Evolutionary conservation across 1,140 invertebrate species (phyloP).

Genomic region (Pachyrhynchus sulphureomaculatus): DNA sequence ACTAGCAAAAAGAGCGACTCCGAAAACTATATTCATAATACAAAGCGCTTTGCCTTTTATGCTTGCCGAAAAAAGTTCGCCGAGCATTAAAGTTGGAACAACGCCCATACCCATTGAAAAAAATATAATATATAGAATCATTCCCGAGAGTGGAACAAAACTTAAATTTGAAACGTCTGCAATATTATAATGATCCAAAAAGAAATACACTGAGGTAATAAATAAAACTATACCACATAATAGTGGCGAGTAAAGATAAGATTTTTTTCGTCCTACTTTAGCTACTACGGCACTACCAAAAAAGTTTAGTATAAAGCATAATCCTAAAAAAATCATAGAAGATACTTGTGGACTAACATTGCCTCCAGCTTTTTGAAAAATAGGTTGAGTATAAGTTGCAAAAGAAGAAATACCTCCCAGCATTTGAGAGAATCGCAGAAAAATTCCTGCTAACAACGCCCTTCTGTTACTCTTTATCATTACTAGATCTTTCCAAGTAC

Average conservation of each 20-base stretch:
- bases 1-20: slow-evolving; percentile 42
- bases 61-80: slow-evolving; percentile 45
- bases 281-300: slow-evolving; percentile 60
- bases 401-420: slow-evolving; percentile 63
- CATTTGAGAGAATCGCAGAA: slow-evolving; percentile 62
- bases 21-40: slow-evolving; percentile 36
- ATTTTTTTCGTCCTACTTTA: slow-evolving; percentile 44
- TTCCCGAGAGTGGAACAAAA: slow-evolving; percentile 38
- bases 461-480: slow-evolving; percentile 51
- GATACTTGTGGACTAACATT: slow-evolving; percentile 63
- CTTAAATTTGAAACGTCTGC: slow-evolving; percentile 38
- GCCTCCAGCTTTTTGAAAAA: slow-evolving; percentile 55
- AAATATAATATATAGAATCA: slow-evolving; percentile 39
- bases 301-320: slow-evolving; percentile 65
- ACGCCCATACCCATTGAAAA: slow-evolving; percentile 42
- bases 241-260: slow-evolving; percentile 29
- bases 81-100: slow-evolving; percentile 42
- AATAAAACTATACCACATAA: slow-evolving; percentile 34
- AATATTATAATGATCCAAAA: slow-evolving; percentile 13
- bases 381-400: slow-evolving; percentile 62
- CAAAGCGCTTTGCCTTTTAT: slow-evolving; percentile 42
- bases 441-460: slow-evolving; percentile 49
- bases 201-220: slow-evolving; percentile 55
- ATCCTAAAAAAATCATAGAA: slow-evolving; percentile 56
- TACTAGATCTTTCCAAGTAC: slow-evolving; percentile 42